phyloP scores from a whole-genome alignment of 2,113 vertebrate species.

The Andinoacara biseriatus region DNA sequence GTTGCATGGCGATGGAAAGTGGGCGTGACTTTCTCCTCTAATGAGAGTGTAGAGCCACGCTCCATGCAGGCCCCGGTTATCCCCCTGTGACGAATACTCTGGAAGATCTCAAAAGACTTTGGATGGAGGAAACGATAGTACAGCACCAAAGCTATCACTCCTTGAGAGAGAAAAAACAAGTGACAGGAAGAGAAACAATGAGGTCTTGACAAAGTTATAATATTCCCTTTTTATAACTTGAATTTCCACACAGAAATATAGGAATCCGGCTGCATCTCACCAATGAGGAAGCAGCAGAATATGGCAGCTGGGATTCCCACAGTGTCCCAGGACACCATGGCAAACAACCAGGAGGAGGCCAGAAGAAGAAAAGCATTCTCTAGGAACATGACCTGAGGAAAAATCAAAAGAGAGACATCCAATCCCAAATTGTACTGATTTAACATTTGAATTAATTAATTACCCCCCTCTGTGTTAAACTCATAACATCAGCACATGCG shows the following conservation, averaged over 20 bases:
- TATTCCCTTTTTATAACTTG: background rate
- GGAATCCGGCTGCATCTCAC: conserved; percentile 67
- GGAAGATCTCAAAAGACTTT: conserved; percentile 85
- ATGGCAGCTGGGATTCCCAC: conserved; percentile 75
- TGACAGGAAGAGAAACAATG: background rate
- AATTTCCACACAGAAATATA: background rate
- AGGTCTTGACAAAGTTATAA: background rate
- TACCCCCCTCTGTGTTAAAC: background rate
- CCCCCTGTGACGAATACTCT: conserved; percentile 70
- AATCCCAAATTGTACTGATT: background rate
- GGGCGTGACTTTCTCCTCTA: conserved; percentile 56
- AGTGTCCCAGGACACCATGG: conserved; percentile 77
- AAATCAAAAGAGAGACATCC: background rate
- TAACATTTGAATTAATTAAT: background rate
- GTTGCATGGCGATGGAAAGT: conserved; percentile 71
- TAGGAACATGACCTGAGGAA: conserved; percentile 71
- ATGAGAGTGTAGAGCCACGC: conserved; percentile 49
- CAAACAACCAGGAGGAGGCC: conserved; percentile 82
- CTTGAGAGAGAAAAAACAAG: conserved; percentile 72
- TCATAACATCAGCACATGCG: accelerated
- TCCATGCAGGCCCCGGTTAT: conserved; percentile 42
- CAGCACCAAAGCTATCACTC: conserved; percentile 79
- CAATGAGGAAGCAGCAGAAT: conserved; percentile 84
- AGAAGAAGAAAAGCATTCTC: conserved; percentile 85
- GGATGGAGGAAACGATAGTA: conserved; percentile 89